Percentiles rank a stretch among this genome's conserved stretches.
Evolutionary conservation across 2,888 invertebrate genomes (phyloP).

Genomic region (Dynastes hyllus): DNA sequence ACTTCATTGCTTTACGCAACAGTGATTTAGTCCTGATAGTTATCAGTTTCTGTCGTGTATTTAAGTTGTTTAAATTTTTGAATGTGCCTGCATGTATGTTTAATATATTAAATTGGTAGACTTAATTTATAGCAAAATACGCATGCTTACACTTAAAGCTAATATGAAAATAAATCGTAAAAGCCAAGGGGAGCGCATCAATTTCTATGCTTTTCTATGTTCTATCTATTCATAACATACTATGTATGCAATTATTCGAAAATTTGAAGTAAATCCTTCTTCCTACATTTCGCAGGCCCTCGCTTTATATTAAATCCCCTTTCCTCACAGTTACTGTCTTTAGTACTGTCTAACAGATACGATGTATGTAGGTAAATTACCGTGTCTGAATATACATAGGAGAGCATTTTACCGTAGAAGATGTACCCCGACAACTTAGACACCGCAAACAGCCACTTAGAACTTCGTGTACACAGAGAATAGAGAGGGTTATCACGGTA

Average conservation of each 20-base stretch:
- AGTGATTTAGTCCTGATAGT: conserved; percentile 54
- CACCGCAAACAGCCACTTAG: conserved; percentile 56
- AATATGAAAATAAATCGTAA: no score
- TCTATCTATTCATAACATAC: no score
- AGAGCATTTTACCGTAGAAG: conserved; percentile 42
- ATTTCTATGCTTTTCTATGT: no score
- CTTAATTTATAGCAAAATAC: no score
- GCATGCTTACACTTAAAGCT: no score
- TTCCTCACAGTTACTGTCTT: neutral
- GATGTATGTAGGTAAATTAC: conserved; percentile 42
- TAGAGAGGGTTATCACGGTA: conserved; percentile 56
- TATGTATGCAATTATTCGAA: conserved; percentile 27
- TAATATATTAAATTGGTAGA: neutral
- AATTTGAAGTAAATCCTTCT: conserved; percentile 21
- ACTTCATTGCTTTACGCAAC: conserved; percentile 53
- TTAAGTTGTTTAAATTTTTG: conserved; percentile 45
- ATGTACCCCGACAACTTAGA: conserved; percentile 46
- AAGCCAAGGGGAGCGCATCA: no score
- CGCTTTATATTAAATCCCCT: neutral
- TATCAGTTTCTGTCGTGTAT: conserved; percentile 43
- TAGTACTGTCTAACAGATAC: conserved; percentile 21
- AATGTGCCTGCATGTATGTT: neutral
- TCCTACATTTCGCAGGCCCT: neutral
- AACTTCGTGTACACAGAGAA: conserved; percentile 53
- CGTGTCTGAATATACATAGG: conserved; percentile 38